Percentiles rank a stretch among this genome's conserved stretches.
phyloP scores from a whole-genome alignment of 2,113 vertebrate species.

The Lophochroa leadbeateri region DNA sequence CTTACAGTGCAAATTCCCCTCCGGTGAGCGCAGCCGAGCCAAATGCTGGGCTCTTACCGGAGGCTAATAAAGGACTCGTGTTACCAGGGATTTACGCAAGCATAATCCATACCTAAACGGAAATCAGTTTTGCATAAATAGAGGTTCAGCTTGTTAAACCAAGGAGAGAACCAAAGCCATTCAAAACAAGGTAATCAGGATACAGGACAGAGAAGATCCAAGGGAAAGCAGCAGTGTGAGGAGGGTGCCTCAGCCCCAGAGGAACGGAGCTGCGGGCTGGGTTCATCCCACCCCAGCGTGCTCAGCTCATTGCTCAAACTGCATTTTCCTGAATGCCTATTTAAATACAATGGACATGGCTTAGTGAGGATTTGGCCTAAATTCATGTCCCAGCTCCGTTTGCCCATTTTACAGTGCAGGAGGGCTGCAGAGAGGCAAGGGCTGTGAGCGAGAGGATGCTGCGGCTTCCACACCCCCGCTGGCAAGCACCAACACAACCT shows the following conservation, averaged over 20 bases:
- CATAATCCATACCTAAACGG: not conserved
- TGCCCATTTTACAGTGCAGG: not conserved
- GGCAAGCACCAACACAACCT: not conserved
- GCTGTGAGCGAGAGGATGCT: not conserved
- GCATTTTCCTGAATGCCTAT: not conserved
- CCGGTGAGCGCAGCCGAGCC: fast-evolving
- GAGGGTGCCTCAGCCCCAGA: not conserved
- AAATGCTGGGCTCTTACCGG: not conserved
- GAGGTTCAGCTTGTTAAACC: not conserved
- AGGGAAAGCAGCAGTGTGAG: not conserved
- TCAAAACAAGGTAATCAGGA: not conserved
- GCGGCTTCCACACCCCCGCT: not conserved
- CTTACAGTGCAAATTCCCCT: not conserved
- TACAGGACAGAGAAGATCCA: fast-evolving
- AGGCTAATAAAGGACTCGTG: not conserved
- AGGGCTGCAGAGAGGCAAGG: not conserved
- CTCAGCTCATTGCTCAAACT: not conserved
- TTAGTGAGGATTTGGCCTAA: not conserved
- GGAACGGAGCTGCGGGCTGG: fast-evolving
- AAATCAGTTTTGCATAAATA: not conserved
- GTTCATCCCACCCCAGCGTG: fast-evolving
- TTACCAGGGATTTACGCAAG: not conserved
- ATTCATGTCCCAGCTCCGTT: not conserved
- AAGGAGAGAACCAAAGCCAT: not conserved
- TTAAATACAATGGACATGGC: not conserved